Base-by-base conservation (phyloP, 2,888 invertebrate species). In the Diogma glabrata region DNA sequence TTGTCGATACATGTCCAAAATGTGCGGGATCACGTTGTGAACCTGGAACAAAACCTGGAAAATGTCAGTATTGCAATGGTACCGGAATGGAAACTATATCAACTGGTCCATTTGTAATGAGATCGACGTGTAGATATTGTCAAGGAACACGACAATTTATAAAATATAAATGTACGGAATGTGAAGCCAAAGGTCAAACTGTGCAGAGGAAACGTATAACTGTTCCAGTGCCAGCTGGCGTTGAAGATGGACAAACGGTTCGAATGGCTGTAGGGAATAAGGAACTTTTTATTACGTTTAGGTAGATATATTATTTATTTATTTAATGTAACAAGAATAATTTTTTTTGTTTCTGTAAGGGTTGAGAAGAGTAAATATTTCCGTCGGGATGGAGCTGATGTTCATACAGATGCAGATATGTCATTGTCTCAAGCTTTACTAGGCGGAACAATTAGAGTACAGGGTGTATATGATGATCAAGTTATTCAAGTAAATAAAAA, bases 231-330 rank as follows among this genome's bases (percentile, higher is more conserved):
- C 99, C 99, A 10, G 94, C 84, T 49, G 92, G 91, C 16, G 91
- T 99, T 7, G 95, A 97, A 66, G 91, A 99, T 67, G 96, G 96
- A 0, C 97, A 99, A 70, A 95, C 95, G 0, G 84, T 99, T 4
- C 80, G 97, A 51, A 88, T 99, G 85, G 78, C 87, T 6, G 86
- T 97, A 1, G 95, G 94, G 12, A 81, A 76, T 59, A 87, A 87
- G 63, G 96, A 97, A 69, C 70, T 97, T 14, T 97, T 95, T 65
- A 80, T 97, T 57, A 95, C 93, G 40, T n/a, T n/a, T n/a, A n/a
- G n/a, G n/a, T n/a, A n/a, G n/a, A n/a, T n/a, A n/a, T n/a, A n/a
- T n/a, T n/a, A n/a, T n/a, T n/a, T n/a, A n/a, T n/a, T n/a, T n/a
- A n/a, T n/a, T n/a, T n/a, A n/a, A n/a, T n/a, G n/a, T n/a, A n/a